Evolutionary conservation across 2,113 vertebrate genomes (phyloP), one percentile per base, ranked within the genome.

Genomic region (Hypocryptadius cinnamomeus): DNA sequence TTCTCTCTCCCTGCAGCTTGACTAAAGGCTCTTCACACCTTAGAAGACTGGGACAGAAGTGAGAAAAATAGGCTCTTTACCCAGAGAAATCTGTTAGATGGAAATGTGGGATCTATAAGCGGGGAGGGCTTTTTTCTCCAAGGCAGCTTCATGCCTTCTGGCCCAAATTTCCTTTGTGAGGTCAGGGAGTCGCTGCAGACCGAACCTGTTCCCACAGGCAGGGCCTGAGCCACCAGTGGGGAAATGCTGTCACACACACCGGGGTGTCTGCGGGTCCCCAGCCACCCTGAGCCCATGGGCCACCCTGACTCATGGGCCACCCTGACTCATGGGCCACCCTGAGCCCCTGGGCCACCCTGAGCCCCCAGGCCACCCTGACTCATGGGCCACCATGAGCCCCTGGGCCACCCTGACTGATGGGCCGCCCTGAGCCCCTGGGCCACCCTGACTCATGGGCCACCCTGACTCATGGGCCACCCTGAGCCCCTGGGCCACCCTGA

Each of bases 21-120:
- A 89, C 78, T 78, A 70, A 93, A 71, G 60, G 80, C 84, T 84
- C 80, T 91, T 94, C 44, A 81, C 91, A 76, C 73, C 73, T 68
- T 74, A 72, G 42, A 81, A 74, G 77, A 91, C 25, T 33, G 51
- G n/a, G 76, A 94, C 0, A 9, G 64, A 86, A 96, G 68, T 53
- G 72, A 86, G 93, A 90, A 79, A 85, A 90, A 95, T 37, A 3
- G 59, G 60, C 51, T 87, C 39, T 66, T 85, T 64, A 60, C 50
- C 72, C 68, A 53, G 50, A 73, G 59, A 69, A 85, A 87, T 68
- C 76, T 77, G 79, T 79, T 61, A 72, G 71, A 88, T 27, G 6
- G 70, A 74, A 81, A 45, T 0, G 2, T n/a, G 64, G 50, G 77
- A 72, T 72, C 92, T 82, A 1, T 30, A 56, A 66, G 14, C 8